These are phyloP conservation scores for Silurus glanis DNA, from an alignment of 2,113 vertebrate genomes.

Conservation along the genomic window DNA sequence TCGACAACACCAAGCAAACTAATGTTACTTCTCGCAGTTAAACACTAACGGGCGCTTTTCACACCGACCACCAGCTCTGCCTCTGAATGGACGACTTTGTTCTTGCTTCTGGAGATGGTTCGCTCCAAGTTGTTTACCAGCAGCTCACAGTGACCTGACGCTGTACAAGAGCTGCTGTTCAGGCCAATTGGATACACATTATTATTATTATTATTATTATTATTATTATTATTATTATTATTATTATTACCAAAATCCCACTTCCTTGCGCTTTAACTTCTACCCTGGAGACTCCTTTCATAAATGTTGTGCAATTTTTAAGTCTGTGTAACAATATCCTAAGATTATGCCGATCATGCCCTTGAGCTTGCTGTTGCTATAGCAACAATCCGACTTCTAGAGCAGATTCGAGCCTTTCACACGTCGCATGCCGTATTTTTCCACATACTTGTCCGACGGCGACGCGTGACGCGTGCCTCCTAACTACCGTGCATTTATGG, in stretches of 20 bases:
- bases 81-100: background rate
- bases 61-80: conserved; percentile 38
- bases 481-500: background rate
- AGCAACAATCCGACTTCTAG: no score
- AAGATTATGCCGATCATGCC: background rate
- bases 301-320: background rate
- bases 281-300: background rate
- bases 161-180: background rate
- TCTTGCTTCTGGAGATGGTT: conserved; percentile 9
- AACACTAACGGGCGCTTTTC: conserved; percentile 55
- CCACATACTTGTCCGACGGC: background rate
- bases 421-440: background rate
- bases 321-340: background rate
- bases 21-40: conserved; percentile 67
- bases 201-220: background rate
- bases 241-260: background rate
- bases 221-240: no score
- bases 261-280: background rate
- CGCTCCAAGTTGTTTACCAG: background rate
- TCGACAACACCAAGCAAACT: conserved; percentile 32
- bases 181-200: background rate
- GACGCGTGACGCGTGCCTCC: background rate
- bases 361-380: background rate
- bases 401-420: background rate
- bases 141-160: background rate